phyloP scores from a whole-genome alignment of 2,113 vertebrate species.

The Spea multiplicata region DNA sequence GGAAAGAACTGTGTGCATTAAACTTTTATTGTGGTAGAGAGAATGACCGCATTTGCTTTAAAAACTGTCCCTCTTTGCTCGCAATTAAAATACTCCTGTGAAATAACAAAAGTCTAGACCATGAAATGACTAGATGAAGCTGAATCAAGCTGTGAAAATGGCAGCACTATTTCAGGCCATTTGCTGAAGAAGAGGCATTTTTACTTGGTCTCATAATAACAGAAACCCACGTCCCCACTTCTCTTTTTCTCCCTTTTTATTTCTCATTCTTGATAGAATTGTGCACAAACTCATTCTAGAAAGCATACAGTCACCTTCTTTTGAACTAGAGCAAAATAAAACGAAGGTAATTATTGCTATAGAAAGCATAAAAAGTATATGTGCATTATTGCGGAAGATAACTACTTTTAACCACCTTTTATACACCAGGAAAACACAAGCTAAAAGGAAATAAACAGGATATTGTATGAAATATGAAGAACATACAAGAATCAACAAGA shows the following conservation, averaged over 20 bases:
- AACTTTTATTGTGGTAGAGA: neutral
- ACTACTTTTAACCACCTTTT: slow-evolving; percentile 23
- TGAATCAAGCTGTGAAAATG: slow-evolving; percentile 2
- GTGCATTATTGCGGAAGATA: slow-evolving; percentile 7
- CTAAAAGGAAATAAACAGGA: slow-evolving; percentile 12
- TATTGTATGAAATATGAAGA: neutral
- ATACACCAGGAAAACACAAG: neutral
- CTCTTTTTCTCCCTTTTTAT: neutral
- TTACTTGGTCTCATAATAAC: neutral
- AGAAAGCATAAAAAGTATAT: slow-evolving; percentile 6
- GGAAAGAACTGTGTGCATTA: no score
- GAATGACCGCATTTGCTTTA: neutral
- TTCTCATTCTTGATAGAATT: neutral
- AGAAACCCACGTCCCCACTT: neutral
- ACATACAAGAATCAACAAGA: neutral
- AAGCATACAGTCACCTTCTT: slow-evolving; percentile 6
- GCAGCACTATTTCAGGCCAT: neutral
- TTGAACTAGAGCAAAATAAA: slow-evolving; percentile 20
- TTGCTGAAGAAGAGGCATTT: slow-evolving; percentile 13
- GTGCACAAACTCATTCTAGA: neutral
- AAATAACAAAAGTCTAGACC: slow-evolving; percentile 11
- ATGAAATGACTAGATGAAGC: neutral
- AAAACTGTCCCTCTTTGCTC: neutral
- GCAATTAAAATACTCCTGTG: neutral
- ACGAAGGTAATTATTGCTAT: slow-evolving; percentile 25